These are phyloP conservation scores for Suncus etruscus DNA, from an alignment of 2,113 vertebrate genomes.

Conservation along the genomic window DNA sequence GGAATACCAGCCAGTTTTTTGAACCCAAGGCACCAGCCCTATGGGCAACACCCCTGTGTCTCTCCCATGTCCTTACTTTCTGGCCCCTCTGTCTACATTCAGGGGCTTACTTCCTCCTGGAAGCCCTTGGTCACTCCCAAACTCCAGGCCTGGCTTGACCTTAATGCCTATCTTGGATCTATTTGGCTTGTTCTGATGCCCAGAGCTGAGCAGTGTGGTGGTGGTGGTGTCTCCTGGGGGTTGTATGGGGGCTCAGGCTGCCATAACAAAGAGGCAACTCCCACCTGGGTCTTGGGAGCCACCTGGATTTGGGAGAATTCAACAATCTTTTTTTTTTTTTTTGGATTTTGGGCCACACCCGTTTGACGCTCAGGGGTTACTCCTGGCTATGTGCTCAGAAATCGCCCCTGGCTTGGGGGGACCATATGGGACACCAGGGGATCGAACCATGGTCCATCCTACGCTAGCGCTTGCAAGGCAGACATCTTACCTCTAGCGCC, in stretches of 20 bases:
- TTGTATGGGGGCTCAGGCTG: fast-evolving
- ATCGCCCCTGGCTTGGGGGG: too few species aligned
- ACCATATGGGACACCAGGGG: too few species aligned
- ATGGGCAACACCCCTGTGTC: neutral
- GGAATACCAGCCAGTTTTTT: neutral
- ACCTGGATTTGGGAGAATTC: neutral
- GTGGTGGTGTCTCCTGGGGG: fast-evolving
- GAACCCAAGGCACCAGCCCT: neutral
- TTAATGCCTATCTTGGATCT: slow-evolving; percentile 48
- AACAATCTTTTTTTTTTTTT: too few species aligned
- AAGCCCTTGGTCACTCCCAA: neutral
- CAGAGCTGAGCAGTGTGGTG: neutral
- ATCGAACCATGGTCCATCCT: too few species aligned
- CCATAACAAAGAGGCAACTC: neutral
- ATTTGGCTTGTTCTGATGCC: neutral
- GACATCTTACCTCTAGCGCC: too few species aligned
- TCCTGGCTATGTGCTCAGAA: too few species aligned
- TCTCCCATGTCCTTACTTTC: fast-evolving
- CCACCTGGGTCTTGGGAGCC: too few species aligned
- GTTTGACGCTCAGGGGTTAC: too few species aligned
- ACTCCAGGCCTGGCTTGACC: slow-evolving; percentile 28
- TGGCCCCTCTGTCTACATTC: neutral
- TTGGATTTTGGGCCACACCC: too few species aligned
- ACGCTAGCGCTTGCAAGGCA: too few species aligned
- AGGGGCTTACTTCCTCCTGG: neutral